These are phyloP conservation scores for Bostrychus sinensis DNA, from an alignment of 2,113 vertebrate genomes.

Conservation along the genomic window DNA sequence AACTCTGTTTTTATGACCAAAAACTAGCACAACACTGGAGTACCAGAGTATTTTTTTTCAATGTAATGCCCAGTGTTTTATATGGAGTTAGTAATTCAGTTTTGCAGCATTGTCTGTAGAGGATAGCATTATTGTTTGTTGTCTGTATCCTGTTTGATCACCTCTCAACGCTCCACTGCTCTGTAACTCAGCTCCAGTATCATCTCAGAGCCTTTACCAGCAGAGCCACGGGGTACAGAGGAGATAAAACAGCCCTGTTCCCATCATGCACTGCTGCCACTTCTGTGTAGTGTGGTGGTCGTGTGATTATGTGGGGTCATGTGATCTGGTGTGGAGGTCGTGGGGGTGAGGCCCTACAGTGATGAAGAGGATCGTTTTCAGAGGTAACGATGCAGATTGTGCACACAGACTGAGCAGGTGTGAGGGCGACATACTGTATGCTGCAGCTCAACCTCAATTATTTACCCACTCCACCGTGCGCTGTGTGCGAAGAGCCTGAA, in stretches of 20 bases:
- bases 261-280: constrained; percentile 31
- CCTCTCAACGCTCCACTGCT: constrained; percentile 11
- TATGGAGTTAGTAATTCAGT: no score
- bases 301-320: constrained; percentile 32
- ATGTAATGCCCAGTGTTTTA: no score
- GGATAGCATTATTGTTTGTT: background rate
- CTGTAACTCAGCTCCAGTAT: constrained; percentile 11
- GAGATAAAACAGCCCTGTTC: constrained; percentile 30
- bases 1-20: no score
- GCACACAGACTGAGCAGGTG: constrained; percentile 58
- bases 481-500: background rate
- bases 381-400: constrained; percentile 34
- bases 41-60: no score
- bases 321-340: constrained; percentile 33
- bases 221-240: constrained; percentile 19
- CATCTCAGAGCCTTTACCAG: constrained; percentile 7
- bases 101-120: no score
- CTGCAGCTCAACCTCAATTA: constrained; percentile 53
- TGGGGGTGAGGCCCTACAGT: constrained; percentile 33
- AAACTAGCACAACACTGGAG: no score
- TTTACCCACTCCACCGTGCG: constrained; percentile 34
- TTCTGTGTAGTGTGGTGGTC: constrained; percentile 37
- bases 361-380: constrained; percentile 48
- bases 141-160: background rate
- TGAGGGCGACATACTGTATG: constrained; percentile 46